Evolutionary conservation across 2,888 invertebrate species (phyloP).

Genomic region (Therioaphis trifolii): DNA sequence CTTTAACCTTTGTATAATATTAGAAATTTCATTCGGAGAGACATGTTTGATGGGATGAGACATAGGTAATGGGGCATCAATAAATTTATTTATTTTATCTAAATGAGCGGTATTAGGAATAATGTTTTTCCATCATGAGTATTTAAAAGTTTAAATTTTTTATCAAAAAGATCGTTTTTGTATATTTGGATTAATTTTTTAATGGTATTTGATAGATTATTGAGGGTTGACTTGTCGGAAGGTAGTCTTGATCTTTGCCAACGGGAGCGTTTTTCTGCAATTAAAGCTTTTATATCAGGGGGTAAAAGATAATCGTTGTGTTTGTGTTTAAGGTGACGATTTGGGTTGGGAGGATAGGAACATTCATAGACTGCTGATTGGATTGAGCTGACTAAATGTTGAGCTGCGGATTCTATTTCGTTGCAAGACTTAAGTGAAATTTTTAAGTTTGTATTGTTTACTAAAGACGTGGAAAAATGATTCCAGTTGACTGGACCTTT

Average conservation of each 20-base stretch:
- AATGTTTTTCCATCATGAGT: background rate
- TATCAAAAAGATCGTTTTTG: conserved; percentile 7
- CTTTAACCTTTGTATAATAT: no score
- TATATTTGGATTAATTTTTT: conserved; percentile 18
- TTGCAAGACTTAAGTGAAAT: background rate
- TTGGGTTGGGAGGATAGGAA: conserved; percentile 7
- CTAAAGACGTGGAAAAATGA: background rate
- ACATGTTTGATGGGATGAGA: no score
- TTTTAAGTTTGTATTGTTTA: background rate
- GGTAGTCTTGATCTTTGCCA: conserved; percentile 26
- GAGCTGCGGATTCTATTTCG: no score
- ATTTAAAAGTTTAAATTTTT: background rate
- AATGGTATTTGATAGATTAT: no score
- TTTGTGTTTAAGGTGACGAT: background rate
- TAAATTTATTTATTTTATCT: no score
- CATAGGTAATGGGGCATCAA: no score
- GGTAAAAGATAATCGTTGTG: background rate
- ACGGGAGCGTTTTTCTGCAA: background rate
- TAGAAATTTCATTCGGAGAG: no score
- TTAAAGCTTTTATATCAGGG: conserved; percentile 10
- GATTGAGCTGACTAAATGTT: background rate
- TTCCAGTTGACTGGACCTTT: conserved; percentile 24
- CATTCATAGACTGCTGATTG: background rate
- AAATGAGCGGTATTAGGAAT: no score
- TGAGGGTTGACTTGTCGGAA: background rate